These are phyloP conservation scores for Pachyramphus minor DNA, from an alignment of 2,113 vertebrate genomes.

Conservation along the genomic window DNA sequence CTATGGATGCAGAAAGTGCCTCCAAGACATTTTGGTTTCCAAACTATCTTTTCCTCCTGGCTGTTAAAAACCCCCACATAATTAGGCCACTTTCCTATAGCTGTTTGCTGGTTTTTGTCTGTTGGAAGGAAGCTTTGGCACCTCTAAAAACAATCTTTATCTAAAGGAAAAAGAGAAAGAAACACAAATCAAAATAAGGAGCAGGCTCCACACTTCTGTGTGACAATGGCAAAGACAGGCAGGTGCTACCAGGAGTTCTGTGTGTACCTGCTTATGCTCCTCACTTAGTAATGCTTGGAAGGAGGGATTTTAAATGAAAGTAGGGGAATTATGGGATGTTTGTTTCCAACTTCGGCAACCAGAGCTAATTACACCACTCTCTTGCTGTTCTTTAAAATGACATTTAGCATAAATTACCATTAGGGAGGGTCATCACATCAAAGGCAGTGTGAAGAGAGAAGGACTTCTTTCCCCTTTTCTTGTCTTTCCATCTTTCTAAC, in stretches of 20 bases:
- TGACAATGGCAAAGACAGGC: not conserved
- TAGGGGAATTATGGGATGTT: not conserved
- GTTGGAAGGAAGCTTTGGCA: not conserved
- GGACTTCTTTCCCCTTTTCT: not conserved
- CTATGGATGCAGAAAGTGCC: not conserved
- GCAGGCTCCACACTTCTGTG: not conserved
- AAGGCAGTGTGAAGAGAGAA: not conserved
- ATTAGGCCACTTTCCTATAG: not conserved
- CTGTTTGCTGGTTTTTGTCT: not conserved
- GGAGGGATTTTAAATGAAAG: not conserved
- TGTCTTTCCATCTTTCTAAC: not conserved
- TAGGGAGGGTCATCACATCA: not conserved
- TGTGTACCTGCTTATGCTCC: not conserved
- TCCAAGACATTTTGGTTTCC: not conserved
- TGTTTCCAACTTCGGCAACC: not conserved
- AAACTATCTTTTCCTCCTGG: not conserved
- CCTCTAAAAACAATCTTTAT: not conserved
- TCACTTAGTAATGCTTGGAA: not conserved
- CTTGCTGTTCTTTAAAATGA: not conserved
- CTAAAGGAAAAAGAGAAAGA: not conserved
- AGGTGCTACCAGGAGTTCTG: not conserved
- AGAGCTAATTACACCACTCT: not conserved
- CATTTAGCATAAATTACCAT: not conserved
- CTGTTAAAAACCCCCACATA: not conserved
- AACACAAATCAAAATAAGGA: not conserved